Conservation (phyloP, 2,888 invertebrate genomes). For the Conistra vaccinii region DNA sequence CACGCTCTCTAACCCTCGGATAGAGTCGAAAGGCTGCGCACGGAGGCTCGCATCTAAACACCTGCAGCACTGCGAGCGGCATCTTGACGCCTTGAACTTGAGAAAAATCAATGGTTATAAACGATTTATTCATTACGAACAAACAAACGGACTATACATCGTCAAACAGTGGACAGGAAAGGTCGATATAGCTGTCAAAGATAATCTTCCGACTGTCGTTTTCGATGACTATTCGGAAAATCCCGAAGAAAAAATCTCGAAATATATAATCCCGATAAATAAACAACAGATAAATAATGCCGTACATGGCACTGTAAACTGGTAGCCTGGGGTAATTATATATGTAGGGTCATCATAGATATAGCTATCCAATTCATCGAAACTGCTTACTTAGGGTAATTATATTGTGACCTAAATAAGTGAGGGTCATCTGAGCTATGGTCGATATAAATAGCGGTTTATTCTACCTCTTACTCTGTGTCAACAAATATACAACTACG, state of each 20-base stretch:
- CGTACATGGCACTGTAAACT: not conserved
- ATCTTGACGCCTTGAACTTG: too few relatives aligned
- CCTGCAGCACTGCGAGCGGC: too few relatives aligned
- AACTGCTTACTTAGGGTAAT: too few relatives aligned
- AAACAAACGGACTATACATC: not conserved
- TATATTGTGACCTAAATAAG: too few relatives aligned
- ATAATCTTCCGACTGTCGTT: too few relatives aligned
- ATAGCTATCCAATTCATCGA: not conserved
- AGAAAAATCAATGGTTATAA: not conserved
- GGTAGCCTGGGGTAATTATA: not conserved
- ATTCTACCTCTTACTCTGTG: not conserved
- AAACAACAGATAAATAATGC: not conserved
- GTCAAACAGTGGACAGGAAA: not conserved
- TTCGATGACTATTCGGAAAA: too few relatives aligned
- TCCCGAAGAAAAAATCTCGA: not conserved
- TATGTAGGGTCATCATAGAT: too few relatives aligned
- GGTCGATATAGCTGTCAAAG: too few relatives aligned
- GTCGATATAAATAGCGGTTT: not conserved
- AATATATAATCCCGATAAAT: too few relatives aligned
- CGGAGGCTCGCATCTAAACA: too few relatives aligned
- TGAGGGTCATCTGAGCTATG: not conserved
- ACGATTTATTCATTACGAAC: not conserved
- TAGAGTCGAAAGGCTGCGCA: too few relatives aligned
- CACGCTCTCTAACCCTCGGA: too few relatives aligned
- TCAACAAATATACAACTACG: not conserved